These are phyloP conservation scores for Drosophila obscura DNA, from an alignment of 1,140 invertebrate species.

Conservation along the genomic window DNA sequence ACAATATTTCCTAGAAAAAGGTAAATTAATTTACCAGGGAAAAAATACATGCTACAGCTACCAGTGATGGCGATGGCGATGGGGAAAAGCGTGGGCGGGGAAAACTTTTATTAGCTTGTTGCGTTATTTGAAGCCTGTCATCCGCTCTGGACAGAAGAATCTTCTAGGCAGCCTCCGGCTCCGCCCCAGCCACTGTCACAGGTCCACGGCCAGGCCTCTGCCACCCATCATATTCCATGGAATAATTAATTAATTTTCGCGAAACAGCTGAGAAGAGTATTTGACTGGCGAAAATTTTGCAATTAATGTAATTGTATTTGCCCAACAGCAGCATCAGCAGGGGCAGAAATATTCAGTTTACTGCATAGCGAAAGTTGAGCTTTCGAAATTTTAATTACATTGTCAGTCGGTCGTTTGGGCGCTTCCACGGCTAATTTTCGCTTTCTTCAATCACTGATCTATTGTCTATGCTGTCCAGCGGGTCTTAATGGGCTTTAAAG, in stretches of 20 bases:
- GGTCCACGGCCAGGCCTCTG: not conserved
- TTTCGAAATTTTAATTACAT: slow-evolving; percentile 5
- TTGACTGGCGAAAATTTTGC: slow-evolving; percentile 41
- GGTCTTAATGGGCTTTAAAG: not conserved
- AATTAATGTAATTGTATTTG: slow-evolving; percentile 66
- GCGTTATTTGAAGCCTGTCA: slow-evolving; percentile 58
- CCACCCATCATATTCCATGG: slow-evolving; percentile 24
- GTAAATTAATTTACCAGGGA: slow-evolving; percentile 31
- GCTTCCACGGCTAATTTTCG: too few relatives aligned
- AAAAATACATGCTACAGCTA: not conserved
- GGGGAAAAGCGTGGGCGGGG: not conserved
- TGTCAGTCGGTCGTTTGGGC: too few relatives aligned
- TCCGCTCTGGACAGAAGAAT: not conserved
- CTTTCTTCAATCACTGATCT: too few relatives aligned
- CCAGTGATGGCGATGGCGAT: too few relatives aligned
- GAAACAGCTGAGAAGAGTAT: slow-evolving; percentile 23
- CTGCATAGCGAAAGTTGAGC: not conserved
- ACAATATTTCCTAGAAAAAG: too few relatives aligned
- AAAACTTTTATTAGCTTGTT: slow-evolving; percentile 65
- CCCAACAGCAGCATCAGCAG: not conserved
- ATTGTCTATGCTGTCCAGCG: too few relatives aligned
- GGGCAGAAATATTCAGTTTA: slow-evolving; percentile 26
- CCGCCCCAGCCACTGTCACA: not conserved
- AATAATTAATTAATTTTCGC: slow-evolving; percentile 73
- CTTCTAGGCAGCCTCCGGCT: not conserved